A percentile compares a stretch with the other conserved stretches of the same genome.
These are phyloP conservation scores for Struthidea cinerea DNA, from an alignment of 2,113 vertebrate genomes.

Conservation along the genomic window DNA sequence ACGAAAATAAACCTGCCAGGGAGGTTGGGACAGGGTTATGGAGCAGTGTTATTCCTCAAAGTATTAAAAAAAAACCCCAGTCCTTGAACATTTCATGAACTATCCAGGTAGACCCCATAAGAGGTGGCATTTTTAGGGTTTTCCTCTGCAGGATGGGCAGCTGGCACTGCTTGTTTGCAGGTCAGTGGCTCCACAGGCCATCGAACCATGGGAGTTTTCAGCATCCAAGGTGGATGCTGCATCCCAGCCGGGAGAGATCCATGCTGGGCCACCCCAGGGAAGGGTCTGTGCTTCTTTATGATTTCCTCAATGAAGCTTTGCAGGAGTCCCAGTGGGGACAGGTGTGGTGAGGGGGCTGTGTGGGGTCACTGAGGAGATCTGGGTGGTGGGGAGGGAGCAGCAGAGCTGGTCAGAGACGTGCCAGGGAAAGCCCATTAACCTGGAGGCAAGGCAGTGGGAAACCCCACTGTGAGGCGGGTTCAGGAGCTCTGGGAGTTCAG, in stretches of 20 bases:
- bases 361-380: background rate
- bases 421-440: background rate
- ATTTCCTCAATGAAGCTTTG: background rate
- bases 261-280: background rate
- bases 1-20: background rate
- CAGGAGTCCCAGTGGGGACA: background rate
- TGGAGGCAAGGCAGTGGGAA: background rate
- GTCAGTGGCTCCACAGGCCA: background rate
- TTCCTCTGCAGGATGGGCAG: background rate
- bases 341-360: background rate
- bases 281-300: background rate
- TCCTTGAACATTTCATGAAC: background rate
- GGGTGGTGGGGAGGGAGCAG: background rate
- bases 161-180: background rate
- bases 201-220: background rate
- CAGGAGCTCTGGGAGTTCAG: background rate
- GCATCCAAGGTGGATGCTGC: background rate
- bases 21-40: background rate
- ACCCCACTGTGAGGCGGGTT: accelerated
- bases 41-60: background rate
- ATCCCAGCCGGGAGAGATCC: accelerated
- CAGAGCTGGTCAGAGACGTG: background rate
- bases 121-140: background rate
- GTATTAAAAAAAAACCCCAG: background rate
- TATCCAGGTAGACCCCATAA: background rate